phyloP scores from a whole-genome alignment of 2,888 invertebrate species.

The Heliconius erato region DNA sequence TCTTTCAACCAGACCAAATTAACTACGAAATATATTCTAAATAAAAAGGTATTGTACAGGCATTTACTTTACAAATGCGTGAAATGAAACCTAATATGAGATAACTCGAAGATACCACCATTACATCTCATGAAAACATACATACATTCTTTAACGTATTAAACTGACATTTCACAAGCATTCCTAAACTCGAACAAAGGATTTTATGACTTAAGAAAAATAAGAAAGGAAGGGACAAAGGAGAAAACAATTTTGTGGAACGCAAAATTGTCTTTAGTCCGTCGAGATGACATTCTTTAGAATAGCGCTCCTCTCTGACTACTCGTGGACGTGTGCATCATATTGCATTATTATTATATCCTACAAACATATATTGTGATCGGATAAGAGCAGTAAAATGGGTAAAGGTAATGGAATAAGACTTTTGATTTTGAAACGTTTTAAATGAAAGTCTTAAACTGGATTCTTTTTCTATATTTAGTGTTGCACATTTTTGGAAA shows the following conservation, averaged over 20 bases:
- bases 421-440: no score
- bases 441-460: no score
- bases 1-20: background rate
- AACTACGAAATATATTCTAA: background rate
- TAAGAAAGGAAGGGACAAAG: constrained; percentile 40
- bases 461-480: no score
- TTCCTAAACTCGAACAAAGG: constrained; percentile 42
- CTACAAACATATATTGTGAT: background rate
- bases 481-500: no score
- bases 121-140: constrained; percentile 13
- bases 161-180: constrained; percentile 39
- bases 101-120: background rate
- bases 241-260: constrained; percentile 48
- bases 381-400: no score
- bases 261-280: constrained; percentile 45
- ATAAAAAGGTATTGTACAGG: background rate
- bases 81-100: background rate
- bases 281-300: constrained; percentile 49
- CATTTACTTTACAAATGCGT: background rate
- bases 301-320: constrained; percentile 46
- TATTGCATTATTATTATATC: constrained; percentile 25
- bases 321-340: constrained; percentile 15
- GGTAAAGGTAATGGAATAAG: no score
- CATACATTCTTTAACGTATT: constrained; percentile 35
- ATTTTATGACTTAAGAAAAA: constrained; percentile 45